Base-by-base conservation (phyloP, 2,888 invertebrate genomes). In the Tineola bisselliella region DNA sequence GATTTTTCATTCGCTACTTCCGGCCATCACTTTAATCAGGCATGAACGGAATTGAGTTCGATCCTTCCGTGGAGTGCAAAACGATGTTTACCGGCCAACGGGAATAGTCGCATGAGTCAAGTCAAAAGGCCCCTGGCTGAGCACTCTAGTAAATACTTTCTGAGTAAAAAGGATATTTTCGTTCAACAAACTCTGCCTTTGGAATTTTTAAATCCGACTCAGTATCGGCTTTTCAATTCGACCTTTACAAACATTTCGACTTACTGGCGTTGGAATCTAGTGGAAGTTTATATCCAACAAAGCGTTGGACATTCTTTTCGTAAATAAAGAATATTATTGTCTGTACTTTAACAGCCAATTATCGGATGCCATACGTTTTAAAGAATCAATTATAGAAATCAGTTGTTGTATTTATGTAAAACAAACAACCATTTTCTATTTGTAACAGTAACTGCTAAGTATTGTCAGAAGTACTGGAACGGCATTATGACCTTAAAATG, bases 91-190 rank as follows among this genome's bases (percentile, higher is more conserved):
- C 59, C 59, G 59, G 44, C 59, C 58, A 58, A 58, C 58, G 58
- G 57, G 59, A 33, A 59, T 59, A 43, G 59, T 44, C 18, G 44
- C 44, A 18, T 19, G 59, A 59, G 44, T 44, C 43, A 44, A 59
- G 44, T 59, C 44, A 59, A 43, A 58, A 59, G 59, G 44, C 59
- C 59, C 13, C 59, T n/a, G 12, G 12, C 44, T 11, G 44, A n/a
- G 19, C n/a, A 43, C 48, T 30, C 48, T 44, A 48, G 17, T 10
- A 58, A 31, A 17, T 43, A 18, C 30, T 62, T 62, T 60, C 56
- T 44, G 60, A 12, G 44, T 54, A 62, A 62, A 60, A 56, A 60
- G 59, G 62, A 60, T 62, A 60, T 60, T 59, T 62, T 60, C 56
- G 33, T 33, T 33, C 33, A 58, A 58, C 58, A 58, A 58, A 58